Base-by-base conservation (phyloP, 2,797 vertebrate genomes). In the Myripristis jacobus region DNA sequence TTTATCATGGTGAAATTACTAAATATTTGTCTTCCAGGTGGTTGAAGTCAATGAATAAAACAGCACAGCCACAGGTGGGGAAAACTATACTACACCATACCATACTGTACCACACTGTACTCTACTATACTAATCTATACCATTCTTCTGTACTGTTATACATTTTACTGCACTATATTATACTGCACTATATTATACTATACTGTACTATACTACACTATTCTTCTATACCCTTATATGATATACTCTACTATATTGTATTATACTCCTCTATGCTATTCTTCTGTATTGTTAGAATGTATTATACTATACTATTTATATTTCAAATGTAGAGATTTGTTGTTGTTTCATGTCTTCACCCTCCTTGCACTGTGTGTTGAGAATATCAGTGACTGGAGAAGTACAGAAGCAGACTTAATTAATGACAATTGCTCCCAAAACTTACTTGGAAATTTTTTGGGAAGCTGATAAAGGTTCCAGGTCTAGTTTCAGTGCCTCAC, bases 1-100 rank as follows among this genome's bases (percentile, higher is more conserved):
- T 29, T 29, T 29, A 29, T 29, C 27, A 29, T 29, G 27, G 27
- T 29, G 27, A 29, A 29, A 29, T 29, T 6, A 29, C 6, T 6
- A 29, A 6, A 29, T 29, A n/a, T n/a, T n/a, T 60, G 41, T 71
- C 6, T 65, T 66, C 0, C 31, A 82, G 75, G 77, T 18, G 27
- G 15, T 60, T 67, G 0, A 71, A 38, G 53, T 51, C 64, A 0
- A n/a, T 1, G 19, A 1, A 18, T 52, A 3, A 10, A 67, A 15
- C 47, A 48, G 16, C 4, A 53, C 62, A 47, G 21, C 69, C n/a
- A 27, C 66, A 41, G 77, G 83, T 86, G 31, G 22, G 74, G 57
- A 70, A 66, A 59, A 3, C 3, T 29, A 29, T 29, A 29, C 27
- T 29, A 3, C 27, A 29, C 27, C 3, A 29, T 29, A 6, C 13